Conservation (phyloP, 2,113 vertebrate species). For the Glareola pratincola region DNA sequence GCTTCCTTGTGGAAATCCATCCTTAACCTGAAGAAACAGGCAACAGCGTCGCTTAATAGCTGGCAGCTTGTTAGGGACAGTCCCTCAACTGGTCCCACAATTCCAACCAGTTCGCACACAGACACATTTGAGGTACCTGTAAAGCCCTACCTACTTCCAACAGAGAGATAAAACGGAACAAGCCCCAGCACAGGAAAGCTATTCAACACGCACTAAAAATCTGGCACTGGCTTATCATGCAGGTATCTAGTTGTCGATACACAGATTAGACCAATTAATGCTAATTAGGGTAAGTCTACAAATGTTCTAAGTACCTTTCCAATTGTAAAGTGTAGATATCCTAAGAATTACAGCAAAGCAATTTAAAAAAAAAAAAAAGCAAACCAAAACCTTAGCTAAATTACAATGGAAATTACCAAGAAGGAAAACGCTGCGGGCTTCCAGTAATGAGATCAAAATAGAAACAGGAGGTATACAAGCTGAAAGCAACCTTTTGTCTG, state of each 20-base stretch:
- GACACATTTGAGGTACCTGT: neutral
- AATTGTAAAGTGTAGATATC: neutral
- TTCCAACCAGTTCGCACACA: neutral
- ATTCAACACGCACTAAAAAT: accelerated
- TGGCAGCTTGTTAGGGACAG: neutral
- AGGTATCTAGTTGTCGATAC: neutral
- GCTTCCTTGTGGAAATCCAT: neutral
- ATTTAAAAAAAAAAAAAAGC: neutral
- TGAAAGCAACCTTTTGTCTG: neutral
- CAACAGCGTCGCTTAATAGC: neutral
- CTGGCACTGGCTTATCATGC: neutral
- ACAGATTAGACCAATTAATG: neutral
- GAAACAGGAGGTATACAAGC: neutral
- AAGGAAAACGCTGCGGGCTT: neutral
- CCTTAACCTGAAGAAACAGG: neutral
- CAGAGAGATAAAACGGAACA: neutral
- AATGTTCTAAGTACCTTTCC: neutral
- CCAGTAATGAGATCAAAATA: neutral
- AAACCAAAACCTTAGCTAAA: neutral
- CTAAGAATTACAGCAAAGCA: neutral
- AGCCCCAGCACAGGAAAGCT: neutral
- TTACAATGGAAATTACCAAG: neutral
- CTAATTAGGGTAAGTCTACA: neutral
- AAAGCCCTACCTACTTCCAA: neutral
- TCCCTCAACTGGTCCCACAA: neutral